Evolutionary conservation across 2,888 invertebrate genomes (phyloP).

Genomic region (Campoplex nolae): DNA sequence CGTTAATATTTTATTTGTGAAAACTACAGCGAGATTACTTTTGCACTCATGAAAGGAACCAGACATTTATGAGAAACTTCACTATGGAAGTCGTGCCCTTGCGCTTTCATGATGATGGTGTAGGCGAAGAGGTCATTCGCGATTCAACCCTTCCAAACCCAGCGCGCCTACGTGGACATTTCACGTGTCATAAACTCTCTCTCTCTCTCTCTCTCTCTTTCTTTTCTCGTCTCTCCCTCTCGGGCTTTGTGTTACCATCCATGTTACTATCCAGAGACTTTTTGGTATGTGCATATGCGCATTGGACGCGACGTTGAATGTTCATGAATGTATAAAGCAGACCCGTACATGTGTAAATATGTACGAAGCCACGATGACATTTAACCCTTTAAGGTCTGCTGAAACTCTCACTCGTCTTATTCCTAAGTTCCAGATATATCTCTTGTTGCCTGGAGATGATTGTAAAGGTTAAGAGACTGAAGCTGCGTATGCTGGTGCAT

Average conservation of each 20-base stretch:
- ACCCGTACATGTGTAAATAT: not conserved
- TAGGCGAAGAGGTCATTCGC: conserved; percentile 24
- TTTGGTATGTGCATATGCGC: not conserved
- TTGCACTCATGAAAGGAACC: not conserved
- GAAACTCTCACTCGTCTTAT: conserved; percentile 20
- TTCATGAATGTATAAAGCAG: conserved; percentile 32
- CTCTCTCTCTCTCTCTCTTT: conserved; percentile 34
- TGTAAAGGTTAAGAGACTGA: not conserved
- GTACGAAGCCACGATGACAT: conserved; percentile 17
- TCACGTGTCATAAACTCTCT: conserved; percentile 46
- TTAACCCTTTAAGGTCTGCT: not conserved
- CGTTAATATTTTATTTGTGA: too few relatives aligned
- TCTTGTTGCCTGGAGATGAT: not conserved
- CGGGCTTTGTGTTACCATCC: conserved; percentile 33
- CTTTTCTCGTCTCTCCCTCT: not conserved
- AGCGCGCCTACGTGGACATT: conserved; percentile 52
- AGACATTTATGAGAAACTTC: conserved; percentile 12
- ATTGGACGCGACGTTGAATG: conserved; percentile 38
- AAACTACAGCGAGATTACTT: too few relatives aligned
- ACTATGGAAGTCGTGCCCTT: conserved; percentile 31
- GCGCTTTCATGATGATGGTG: conserved; percentile 45
- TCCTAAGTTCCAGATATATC: not conserved
- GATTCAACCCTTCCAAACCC: conserved; percentile 13
- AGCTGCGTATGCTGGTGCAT: conserved; percentile 41
- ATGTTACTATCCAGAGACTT: not conserved